Conservation (phyloP, 2,888 invertebrate species). For the Rugalucina vietnamica region DNA sequence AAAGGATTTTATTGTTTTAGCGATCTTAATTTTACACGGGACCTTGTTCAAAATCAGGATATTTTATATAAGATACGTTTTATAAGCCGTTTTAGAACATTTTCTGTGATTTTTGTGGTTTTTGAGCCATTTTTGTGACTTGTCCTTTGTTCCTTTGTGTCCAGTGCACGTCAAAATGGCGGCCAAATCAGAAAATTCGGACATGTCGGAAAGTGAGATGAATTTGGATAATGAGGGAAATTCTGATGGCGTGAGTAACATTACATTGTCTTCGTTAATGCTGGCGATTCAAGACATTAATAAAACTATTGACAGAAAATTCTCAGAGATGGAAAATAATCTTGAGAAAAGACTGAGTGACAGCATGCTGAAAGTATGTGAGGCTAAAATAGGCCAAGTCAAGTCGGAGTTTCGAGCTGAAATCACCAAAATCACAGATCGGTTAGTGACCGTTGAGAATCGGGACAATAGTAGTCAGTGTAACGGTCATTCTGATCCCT, state of each 20-base stretch:
- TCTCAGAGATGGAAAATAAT: not conserved
- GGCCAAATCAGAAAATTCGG: not conserved
- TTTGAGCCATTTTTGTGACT: not conserved
- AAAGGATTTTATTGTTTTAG: not conserved
- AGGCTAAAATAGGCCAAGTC: not conserved
- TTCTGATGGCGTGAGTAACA: conserved; percentile 7
- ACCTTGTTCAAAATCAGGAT: not conserved
- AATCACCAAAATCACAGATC: not conserved
- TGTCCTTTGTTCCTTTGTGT: conserved; percentile 2
- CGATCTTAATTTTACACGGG: not conserved
- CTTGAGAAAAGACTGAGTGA: not conserved
- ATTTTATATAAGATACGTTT: not conserved
- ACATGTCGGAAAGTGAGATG: not conserved
- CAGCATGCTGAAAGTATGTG: not conserved
- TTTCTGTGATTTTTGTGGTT: not conserved
- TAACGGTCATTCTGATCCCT: not conserved
- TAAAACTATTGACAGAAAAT: not conserved
- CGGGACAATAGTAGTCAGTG: not conserved
- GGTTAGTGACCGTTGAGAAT: conserved; percentile 2
- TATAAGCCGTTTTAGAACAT: not conserved
- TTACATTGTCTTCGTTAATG: not conserved
- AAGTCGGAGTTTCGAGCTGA: not conserved
- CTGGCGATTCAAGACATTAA: not conserved
- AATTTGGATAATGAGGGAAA: not conserved
- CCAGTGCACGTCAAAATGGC: not conserved